Percentiles rank a stretch among this genome's conserved stretches.
Evolutionary conservation across 1,140 invertebrate genomes (phyloP).

Genomic region (Gryon sp.): DNA sequence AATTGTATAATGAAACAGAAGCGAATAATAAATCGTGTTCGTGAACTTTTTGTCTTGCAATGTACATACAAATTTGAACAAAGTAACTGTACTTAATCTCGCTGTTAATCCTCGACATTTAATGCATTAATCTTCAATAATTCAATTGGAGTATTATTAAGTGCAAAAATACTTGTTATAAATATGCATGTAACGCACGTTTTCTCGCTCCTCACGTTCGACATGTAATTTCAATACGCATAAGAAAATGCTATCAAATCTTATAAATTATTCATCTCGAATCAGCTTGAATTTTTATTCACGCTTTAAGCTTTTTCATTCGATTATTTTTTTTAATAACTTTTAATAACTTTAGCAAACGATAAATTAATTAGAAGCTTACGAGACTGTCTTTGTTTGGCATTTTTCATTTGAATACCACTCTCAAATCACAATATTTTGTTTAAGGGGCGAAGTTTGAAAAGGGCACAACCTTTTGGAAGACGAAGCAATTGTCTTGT

Average conservation of each 20-base stretch:
- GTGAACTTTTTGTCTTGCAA: no score
- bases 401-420: slow-evolving; percentile 47
- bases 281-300: slow-evolving; percentile 16
- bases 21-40: no score
- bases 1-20: no score
- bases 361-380: slow-evolving; percentile 45
- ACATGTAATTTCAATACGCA: slow-evolving; percentile 42
- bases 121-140: no score
- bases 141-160: no score
- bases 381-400: slow-evolving; percentile 15
- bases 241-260: slow-evolving; percentile 43
- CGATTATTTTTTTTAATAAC: no score
- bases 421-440: slow-evolving; percentile 39
- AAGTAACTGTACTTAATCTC: no score
- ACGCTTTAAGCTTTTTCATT: background rate
- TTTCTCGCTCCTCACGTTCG: slow-evolving; percentile 26
- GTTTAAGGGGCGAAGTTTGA: slow-evolving; percentile 19
- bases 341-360: no score
- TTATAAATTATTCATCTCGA: slow-evolving; percentile 42
- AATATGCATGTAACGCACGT: slow-evolving; percentile 41
- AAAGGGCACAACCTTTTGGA: slow-evolving; percentile 21
- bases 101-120: slow-evolving; percentile 31
- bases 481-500: slow-evolving; percentile 53
- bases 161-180: slow-evolving; percentile 43
- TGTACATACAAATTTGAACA: no score